Evolutionary conservation across 2,888 invertebrate genomes (phyloP).

Genomic region (Microctonus aethiopoides): DNA sequence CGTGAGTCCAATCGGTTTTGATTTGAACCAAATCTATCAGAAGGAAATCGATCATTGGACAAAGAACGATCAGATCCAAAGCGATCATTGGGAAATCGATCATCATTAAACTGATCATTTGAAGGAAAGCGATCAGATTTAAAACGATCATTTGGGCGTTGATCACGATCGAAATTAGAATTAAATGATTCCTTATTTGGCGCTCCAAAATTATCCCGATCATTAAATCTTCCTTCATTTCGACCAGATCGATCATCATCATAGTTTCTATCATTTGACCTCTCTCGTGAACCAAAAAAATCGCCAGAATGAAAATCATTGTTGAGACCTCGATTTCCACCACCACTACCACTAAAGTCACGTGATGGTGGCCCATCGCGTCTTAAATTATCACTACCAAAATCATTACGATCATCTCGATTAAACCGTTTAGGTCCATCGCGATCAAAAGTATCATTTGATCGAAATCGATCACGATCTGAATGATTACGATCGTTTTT

Average conservation of each 20-base stretch:
- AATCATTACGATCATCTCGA: constrained; percentile 41
- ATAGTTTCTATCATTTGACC: constrained; percentile 18
- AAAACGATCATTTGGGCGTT: constrained; percentile 36
- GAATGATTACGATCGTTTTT: constrained; percentile 39
- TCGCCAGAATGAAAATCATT: constrained; percentile 39
- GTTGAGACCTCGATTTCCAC: neutral
- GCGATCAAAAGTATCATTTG: constrained; percentile 38
- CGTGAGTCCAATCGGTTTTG: constrained; percentile 43
- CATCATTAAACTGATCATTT: constrained; percentile 34
- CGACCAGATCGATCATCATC: constrained; percentile 40
- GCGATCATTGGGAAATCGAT: constrained; percentile 43
- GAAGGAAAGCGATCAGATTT: constrained; percentile 31
- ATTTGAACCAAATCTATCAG: constrained; percentile 41
- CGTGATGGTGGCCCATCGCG: constrained; percentile 25
- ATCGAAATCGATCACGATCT: constrained; percentile 41
- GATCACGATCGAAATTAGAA: constrained; percentile 25
- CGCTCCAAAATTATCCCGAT: constrained; percentile 34
- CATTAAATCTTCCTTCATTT: constrained; percentile 37
- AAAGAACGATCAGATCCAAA: constrained; percentile 26
- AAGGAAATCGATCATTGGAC: constrained; percentile 34
- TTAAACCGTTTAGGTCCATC: constrained; percentile 37
- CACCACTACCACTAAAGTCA: constrained; percentile 17
- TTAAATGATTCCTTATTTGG: constrained; percentile 26
- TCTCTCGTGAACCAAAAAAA: constrained; percentile 29
- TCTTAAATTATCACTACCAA: constrained; percentile 38